Percentiles rank a stretch among this genome's conserved stretches.
Evolutionary conservation across 2,797 vertebrate genomes (phyloP).

Genomic region (Halcyon leucocephala): DNA sequence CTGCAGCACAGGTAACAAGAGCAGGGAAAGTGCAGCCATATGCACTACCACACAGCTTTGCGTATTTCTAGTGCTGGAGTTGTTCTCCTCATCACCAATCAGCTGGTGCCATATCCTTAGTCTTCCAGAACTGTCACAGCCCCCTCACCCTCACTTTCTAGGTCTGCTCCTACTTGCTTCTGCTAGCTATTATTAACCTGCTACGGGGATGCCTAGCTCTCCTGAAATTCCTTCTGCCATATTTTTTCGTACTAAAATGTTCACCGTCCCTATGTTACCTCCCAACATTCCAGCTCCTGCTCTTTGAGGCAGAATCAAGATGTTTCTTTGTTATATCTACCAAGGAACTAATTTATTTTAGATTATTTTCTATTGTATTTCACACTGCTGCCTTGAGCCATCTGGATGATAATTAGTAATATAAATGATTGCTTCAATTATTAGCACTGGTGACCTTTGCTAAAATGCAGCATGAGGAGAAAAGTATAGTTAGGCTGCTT

Average conservation of each 20-base stretch:
- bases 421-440: conserved; percentile 21
- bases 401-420: not conserved
- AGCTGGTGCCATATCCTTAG: not conserved
- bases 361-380: not conserved
- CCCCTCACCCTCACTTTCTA: not conserved
- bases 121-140: not conserved
- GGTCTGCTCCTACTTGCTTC: not conserved
- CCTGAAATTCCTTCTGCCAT: not conserved
- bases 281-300: not conserved
- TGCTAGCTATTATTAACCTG: not conserved
- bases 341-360: not conserved
- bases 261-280: not conserved
- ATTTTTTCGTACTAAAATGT: not conserved
- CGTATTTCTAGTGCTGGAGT: not conserved
- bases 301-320: not conserved
- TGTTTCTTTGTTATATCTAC: not conserved
- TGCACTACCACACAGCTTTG: not conserved
- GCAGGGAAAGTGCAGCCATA: not conserved
- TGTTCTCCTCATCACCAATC: not conserved
- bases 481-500: not conserved
- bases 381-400: not conserved
- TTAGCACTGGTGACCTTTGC: not conserved
- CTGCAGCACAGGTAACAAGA: not conserved
- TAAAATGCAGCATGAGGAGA: not conserved
- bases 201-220: not conserved